These are phyloP conservation scores for Xyrauchen texanus DNA, from an alignment of 2,113 vertebrate species.

Conservation along the genomic window DNA sequence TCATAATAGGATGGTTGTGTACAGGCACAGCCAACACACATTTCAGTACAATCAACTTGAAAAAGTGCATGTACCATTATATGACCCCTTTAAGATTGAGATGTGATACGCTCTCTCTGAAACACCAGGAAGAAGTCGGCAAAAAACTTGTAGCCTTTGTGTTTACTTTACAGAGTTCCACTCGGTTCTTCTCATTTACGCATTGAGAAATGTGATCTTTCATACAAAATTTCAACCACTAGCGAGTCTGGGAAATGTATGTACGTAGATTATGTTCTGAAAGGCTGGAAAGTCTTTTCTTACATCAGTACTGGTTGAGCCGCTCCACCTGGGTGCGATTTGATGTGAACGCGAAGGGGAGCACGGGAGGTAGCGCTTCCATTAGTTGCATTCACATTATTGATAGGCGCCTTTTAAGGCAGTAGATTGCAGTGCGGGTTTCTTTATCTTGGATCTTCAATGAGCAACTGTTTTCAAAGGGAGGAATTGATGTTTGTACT, in stretches of 20 bases:
- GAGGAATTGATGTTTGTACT: conserved; percentile 15
- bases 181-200: no score
- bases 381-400: conserved; percentile 30
- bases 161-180: no score
- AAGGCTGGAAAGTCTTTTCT: conserved; percentile 39
- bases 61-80: no score
- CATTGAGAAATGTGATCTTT: no score
- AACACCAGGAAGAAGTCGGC: no score
- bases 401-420: background rate
- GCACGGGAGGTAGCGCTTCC: background rate
- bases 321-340: conserved; percentile 33
- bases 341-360: conserved; percentile 19
- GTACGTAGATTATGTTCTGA: conserved; percentile 58
- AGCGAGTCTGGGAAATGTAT: conserved; percentile 48
- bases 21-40: no score
- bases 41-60: no score
- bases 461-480: background rate
- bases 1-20: no score
- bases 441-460: background rate
- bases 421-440: background rate
- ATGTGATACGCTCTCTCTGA: no score
- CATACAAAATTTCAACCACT: conserved; percentile 37
- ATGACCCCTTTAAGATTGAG: no score
- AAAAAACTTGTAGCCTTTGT: no score
- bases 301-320: conserved; percentile 25